Base-by-base conservation (phyloP, 2,888 invertebrate genomes). In the Apeira syringaria region DNA sequence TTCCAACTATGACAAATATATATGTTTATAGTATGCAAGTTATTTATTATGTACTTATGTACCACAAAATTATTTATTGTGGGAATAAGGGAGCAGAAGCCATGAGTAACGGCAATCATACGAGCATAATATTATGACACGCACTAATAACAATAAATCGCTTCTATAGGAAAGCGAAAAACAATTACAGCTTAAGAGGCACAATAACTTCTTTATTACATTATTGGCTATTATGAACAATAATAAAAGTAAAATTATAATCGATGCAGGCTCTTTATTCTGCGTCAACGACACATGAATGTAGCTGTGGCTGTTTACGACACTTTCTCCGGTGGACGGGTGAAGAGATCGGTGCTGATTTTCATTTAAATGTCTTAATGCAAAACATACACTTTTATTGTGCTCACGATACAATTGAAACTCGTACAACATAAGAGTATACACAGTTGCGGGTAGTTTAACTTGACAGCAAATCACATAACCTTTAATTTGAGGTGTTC, bases 41-140 rank as follows among this genome's bases (percentile, higher is more conserved):
- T 49, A 58, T 60, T 63, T 55, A 64, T 60, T 62, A 31, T 56
- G 4, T 15, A 15, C 15, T 60, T 62, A 31, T 56, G 4, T 15
- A 15, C 15, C 15, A 15, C 15, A 15, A 15, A n/a, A 37, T 66
- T 59, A 71, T 73, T 69, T 70, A 68, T 54, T 57, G 59, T 66
- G 58, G 46, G 61, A 59, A 64, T 27, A 30, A 13, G n/a, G 18
- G 10, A 17, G n/a, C 22, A 17, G 22, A 20, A 18, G 9, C 7
- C n/a, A 4, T 22, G n/a, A 18, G 25, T 15, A 2, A 33, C 8
- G n/a, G n/a, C n/a, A n/a, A n/a, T n/a, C n/a, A n/a, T n/a, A n/a
- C n/a, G n/a, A n/a, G n/a, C n/a, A n/a, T n/a, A n/a, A n/a, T n/a
- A n/a, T n/a, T n/a, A n/a, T n/a, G n/a, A n/a, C n/a, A n/a, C n/a